Evolutionary conservation across 2,888 invertebrate genomes (phyloP), one percentile per base, ranked within the genome.

Genomic region (Ormyrus nitidulus): DNA sequence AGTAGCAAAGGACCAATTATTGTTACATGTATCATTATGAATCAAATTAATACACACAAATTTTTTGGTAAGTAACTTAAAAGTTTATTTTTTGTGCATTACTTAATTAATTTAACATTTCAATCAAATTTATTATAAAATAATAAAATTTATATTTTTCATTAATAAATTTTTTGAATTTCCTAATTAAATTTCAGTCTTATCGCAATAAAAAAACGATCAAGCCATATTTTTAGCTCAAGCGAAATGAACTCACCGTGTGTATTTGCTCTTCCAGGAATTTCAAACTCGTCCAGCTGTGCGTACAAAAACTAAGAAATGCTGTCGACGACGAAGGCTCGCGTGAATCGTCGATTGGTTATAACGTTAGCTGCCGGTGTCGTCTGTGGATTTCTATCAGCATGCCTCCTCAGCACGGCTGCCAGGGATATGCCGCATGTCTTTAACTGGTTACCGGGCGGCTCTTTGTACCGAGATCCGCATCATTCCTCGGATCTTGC

Each of bases 341-440:
- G 90, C 81, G 87, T 87, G 53, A 94, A 94, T 85, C 93, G 94
- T 81, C 94, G 94, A 84, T 94, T 94, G 91, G 91, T 95, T 87
- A 90, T 95, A 88, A 94, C 95, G 81, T 92, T 96, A 87, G 92
- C 93, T 87, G 92, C 93, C 85, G 96, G 96, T 84, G 93, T 95
- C 87, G 92, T 94, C 6, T 94, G 94, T 86, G 96, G 96, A 86
- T 96, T 96, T 92, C 93, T 94, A 89, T 94, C 95, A 87, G 95
- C 96, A 81, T 96, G 95, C 90, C 92, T 95, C 84, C 91, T 94
- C 84, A 92, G 94, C 88, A 93, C 93, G 85, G 92, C 93, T 65
- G 90, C 92, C 84, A 92, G 92, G 90, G 92, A 92, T 88, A 87
- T 91, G 81, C 90, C 91, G 84, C 92, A 92, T 81, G 91, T 90